phyloP scores from a whole-genome alignment of 2,797 vertebrate species.

The Poecilia picta region DNA sequence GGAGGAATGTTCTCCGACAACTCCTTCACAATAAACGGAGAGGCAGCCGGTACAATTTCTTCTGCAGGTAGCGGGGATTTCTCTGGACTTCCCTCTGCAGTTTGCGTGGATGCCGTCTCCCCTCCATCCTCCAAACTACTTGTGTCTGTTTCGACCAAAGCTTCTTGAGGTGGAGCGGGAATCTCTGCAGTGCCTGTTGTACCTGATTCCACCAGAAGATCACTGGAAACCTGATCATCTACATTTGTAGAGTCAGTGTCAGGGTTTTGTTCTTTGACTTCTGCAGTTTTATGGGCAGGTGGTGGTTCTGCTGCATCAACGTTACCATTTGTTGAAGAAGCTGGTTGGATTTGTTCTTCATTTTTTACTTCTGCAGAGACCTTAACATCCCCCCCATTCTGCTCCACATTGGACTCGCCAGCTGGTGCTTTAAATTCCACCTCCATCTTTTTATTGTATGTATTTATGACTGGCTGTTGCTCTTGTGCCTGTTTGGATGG shows the following conservation, averaged over 20 bases:
- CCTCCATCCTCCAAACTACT: constrained; percentile 13
- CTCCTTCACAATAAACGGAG: constrained; percentile 2
- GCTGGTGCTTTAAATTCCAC: background rate
- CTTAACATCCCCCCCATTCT: background rate
- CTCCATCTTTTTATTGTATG: constrained; percentile 18
- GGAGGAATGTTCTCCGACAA: constrained; percentile 5
- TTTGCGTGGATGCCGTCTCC: constrained; percentile 4
- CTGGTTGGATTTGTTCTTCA: constrained; percentile 11
- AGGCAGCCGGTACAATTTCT: constrained; percentile 6
- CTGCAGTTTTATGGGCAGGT: constrained; percentile 6
- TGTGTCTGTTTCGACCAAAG: constrained; percentile 16
- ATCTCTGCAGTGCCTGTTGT: constrained; percentile 10
- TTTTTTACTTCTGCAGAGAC: constrained; percentile 8
- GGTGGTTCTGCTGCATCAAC: constrained; percentile 13
- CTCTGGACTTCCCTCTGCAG: constrained; percentile 4
- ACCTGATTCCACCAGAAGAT: constrained; percentile 18
- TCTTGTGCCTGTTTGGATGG: constrained; percentile 9
- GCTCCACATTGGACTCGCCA: background rate
- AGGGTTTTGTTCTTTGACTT: constrained; percentile 4
- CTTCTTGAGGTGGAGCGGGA: constrained; percentile 1
- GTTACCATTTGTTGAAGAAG: constrained; percentile 6
- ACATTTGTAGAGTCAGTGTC: constrained; percentile 10
- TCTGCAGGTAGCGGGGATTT: background rate
- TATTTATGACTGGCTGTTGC: constrained; percentile 1
- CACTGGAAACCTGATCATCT: constrained; percentile 10